These are phyloP conservation scores for Xanthorhoe spadicearia DNA, from an alignment of 2,888 invertebrate genomes.

Conservation along the genomic window DNA sequence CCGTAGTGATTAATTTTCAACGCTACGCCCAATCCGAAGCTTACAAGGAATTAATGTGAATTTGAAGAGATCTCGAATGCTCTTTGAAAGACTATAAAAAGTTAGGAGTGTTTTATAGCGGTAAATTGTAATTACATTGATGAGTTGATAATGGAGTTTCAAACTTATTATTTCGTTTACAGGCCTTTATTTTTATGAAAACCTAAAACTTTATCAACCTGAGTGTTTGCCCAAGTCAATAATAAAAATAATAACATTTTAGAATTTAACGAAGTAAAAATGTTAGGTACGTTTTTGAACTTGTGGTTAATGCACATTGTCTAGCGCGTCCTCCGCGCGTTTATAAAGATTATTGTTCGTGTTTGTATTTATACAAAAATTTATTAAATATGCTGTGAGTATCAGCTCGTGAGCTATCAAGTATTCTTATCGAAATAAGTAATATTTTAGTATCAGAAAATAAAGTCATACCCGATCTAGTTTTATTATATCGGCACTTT, in stretches of 20 bases:
- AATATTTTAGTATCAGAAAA: background rate
- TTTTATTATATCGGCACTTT: conserved; percentile 22
- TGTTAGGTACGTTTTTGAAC: too few relatives aligned
- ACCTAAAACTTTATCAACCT: background rate
- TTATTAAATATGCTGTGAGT: too few relatives aligned
- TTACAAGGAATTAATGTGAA: conserved; percentile 51
- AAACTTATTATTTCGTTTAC: background rate
- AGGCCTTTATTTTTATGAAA: background rate
- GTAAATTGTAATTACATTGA: conserved; percentile 21
- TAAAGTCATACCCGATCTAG: conserved; percentile 1
- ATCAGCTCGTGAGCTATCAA: too few relatives aligned
- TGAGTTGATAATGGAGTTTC: conserved; percentile 18
- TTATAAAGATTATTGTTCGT: too few relatives aligned
- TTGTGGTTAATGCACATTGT: too few relatives aligned
- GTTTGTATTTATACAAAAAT: too few relatives aligned
- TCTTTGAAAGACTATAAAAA: conserved; percentile 23
- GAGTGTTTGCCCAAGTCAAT: background rate
- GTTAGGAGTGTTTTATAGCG: conserved; percentile 10
- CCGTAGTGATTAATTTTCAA: conserved; percentile 66
- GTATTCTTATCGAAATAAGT: background rate
- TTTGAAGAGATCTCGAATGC: conserved; percentile 14
- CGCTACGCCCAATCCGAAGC: conserved; percentile 57
- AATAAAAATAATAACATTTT: too few relatives aligned
- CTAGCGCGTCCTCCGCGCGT: too few relatives aligned
- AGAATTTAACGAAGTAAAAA: too few relatives aligned